These are phyloP conservation scores for Pachypeltis micranthus DNA, from an alignment of 1,140 invertebrate species.

Conservation along the genomic window DNA sequence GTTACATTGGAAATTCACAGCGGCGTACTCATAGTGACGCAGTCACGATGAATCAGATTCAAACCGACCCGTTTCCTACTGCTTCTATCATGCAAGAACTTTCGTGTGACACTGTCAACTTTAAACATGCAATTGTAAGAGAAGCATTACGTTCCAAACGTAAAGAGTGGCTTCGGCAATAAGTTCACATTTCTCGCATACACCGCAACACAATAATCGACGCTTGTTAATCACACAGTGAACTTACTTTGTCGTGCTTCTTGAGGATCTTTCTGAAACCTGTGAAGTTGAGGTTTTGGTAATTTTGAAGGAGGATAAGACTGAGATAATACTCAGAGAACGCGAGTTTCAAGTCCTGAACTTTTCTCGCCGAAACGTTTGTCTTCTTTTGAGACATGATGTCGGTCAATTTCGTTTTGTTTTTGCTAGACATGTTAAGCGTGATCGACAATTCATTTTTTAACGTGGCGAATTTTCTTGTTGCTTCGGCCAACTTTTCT, in stretches of 20 bases:
- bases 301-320: slow-evolving; percentile 62
- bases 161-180: too few relatives aligned
- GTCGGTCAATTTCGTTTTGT: slow-evolving; percentile 33
- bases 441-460: slow-evolving; percentile 52
- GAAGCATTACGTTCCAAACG: too few relatives aligned
- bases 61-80: too few relatives aligned
- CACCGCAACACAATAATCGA: too few relatives aligned
- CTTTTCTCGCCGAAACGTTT: slow-evolving; percentile 46
- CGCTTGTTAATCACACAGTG: too few relatives aligned
- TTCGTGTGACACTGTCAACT: too few relatives aligned
- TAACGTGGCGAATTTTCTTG: slow-evolving; percentile 62
- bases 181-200: too few relatives aligned
- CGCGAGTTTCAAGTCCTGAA: slow-evolving; percentile 78
- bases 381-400: slow-evolving; percentile 19
- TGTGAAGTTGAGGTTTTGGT: slow-evolving; percentile 76
- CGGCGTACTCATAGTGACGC: too few relatives aligned
- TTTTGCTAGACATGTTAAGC: slow-evolving; percentile 34
- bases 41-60: too few relatives aligned
- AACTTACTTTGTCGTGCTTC: slow-evolving; percentile 77
- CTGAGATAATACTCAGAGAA: slow-evolving; percentile 87
- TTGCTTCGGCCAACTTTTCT: slow-evolving; percentile 81
- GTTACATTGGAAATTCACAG: too few relatives aligned
- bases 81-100: too few relatives aligned
- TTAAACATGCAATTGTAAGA: too few relatives aligned
- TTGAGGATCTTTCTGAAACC: slow-evolving; percentile 89